These are phyloP conservation scores for Acleris cristana DNA, from an alignment of 2,888 invertebrate species.

Conservation along the genomic window DNA sequence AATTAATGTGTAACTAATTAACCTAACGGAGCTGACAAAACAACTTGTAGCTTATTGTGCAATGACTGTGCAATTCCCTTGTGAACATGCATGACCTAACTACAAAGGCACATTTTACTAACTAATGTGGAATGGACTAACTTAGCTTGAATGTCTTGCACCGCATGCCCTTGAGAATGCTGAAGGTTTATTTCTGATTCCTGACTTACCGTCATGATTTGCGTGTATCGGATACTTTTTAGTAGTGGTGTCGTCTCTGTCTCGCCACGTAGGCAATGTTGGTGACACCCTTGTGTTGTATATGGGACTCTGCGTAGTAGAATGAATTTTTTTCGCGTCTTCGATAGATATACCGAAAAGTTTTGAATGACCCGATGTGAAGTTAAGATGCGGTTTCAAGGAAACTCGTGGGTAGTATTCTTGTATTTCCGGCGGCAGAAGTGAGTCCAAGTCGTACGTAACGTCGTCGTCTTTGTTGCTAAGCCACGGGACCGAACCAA, in stretches of 20 bases:
- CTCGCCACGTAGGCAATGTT: slow-evolving; percentile 84
- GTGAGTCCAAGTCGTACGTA: slow-evolving; percentile 43
- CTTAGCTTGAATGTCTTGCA: slow-evolving; percentile 5
- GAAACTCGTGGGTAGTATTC: slow-evolving; percentile 54
- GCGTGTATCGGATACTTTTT: slow-evolving; percentile 72
- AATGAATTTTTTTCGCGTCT: slow-evolving; percentile 81
- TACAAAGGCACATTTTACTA: not conserved
- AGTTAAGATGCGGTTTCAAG: slow-evolving; percentile 57
- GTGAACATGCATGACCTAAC: slow-evolving; percentile 9
- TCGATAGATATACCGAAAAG: slow-evolving; percentile 85
- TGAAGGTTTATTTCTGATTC: slow-evolving; percentile 1
- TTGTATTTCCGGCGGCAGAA: slow-evolving; percentile 53
- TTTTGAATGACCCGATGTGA: slow-evolving; percentile 86
- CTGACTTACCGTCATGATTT: slow-evolving; percentile 72
- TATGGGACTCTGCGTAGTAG: slow-evolving; percentile 77
- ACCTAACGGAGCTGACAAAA: slow-evolving; percentile 5
- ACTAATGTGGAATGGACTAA: not conserved
- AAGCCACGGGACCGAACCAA: slow-evolving; percentile 36
- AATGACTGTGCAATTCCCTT: slow-evolving; percentile 13
- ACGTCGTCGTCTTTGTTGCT: slow-evolving; percentile 33
- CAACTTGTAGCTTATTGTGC: not conserved
- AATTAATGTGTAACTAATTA: not conserved
- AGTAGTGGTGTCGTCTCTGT: slow-evolving; percentile 69
- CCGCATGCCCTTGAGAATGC: slow-evolving; percentile 23
- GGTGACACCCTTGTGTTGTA: slow-evolving; percentile 85